Conservation (phyloP, 2,113 vertebrate genomes). For the Osmerus eperlanus region DNA sequence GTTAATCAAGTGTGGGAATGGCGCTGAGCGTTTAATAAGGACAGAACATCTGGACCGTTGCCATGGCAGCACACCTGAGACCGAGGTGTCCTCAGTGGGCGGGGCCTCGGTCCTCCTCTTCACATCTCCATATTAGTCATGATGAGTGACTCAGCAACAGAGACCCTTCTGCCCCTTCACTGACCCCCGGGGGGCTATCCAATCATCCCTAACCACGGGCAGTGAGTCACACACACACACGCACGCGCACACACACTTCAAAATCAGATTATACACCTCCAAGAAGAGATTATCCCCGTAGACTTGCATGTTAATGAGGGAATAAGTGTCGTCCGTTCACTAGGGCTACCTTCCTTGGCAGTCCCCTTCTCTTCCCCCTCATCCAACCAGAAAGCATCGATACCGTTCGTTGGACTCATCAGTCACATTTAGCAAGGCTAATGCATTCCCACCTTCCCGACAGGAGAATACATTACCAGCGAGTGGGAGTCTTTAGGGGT, state of each 20-base stretch:
- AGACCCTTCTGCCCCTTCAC: background rate
- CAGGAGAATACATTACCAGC: slow-evolving; percentile 42
- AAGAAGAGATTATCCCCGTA: too few species aligned
- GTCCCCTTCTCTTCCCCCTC: too few species aligned
- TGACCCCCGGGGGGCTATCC: background rate
- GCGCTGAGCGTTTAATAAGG: background rate
- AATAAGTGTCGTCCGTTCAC: too few species aligned
- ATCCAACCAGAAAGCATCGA: too few species aligned
- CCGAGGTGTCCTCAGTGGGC: background rate
- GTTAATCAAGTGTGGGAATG: background rate
- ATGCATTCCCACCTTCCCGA: slow-evolving; percentile 44
- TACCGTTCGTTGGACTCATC: too few species aligned
- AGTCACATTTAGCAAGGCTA: slow-evolving; percentile 45
- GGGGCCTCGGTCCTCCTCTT: background rate
- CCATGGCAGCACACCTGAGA: background rate
- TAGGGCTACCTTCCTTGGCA: too few species aligned
- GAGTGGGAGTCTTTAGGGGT: slow-evolving; percentile 38
- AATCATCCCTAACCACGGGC: background rate
- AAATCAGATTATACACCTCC: too few species aligned
- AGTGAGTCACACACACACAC: background rate
- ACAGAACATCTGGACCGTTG: too few species aligned
- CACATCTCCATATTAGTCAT: background rate
- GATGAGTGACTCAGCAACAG: background rate
- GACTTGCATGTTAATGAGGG: too few species aligned
- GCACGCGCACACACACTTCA: background rate